Evolutionary conservation across 2,113 vertebrate species (phyloP).

Genomic region (Zosterops hypoxanthus): DNA sequence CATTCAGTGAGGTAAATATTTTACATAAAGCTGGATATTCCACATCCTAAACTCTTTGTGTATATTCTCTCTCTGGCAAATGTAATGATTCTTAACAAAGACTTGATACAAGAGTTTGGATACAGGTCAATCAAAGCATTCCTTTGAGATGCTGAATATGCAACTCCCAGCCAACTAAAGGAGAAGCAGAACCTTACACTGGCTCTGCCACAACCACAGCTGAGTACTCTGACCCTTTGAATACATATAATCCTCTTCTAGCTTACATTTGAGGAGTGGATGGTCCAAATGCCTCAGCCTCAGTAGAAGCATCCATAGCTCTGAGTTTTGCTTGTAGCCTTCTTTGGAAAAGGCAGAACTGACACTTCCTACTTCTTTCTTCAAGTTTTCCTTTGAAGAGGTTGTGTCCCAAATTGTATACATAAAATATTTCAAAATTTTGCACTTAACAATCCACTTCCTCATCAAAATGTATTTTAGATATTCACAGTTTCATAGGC

Average conservation of each 20-base stretch:
- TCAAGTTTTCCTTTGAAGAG: neutral
- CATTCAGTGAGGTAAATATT: neutral
- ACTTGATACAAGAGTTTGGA: neutral
- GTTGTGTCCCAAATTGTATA: rapidly evolving
- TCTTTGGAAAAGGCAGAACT: neutral
- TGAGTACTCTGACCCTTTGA: neutral
- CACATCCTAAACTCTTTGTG: neutral
- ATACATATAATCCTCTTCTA: neutral
- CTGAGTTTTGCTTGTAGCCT: neutral
- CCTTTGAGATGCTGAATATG: neutral
- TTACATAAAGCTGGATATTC: neutral
- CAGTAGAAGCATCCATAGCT: neutral
- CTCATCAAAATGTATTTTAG: neutral
- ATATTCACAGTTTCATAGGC: neutral
- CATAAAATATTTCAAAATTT: neutral
- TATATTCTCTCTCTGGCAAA: neutral
- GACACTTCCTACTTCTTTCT: neutral
- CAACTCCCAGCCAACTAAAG: neutral
- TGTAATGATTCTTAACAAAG: neutral
- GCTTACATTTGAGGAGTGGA: neutral
- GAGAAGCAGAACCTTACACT: neutral
- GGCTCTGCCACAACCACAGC: neutral
- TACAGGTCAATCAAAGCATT: neutral
- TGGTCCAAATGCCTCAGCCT: neutral
- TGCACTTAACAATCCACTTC: neutral